phyloP scores from a whole-genome alignment of 2,888 invertebrate genomes.

The Athalia circularis region DNA sequence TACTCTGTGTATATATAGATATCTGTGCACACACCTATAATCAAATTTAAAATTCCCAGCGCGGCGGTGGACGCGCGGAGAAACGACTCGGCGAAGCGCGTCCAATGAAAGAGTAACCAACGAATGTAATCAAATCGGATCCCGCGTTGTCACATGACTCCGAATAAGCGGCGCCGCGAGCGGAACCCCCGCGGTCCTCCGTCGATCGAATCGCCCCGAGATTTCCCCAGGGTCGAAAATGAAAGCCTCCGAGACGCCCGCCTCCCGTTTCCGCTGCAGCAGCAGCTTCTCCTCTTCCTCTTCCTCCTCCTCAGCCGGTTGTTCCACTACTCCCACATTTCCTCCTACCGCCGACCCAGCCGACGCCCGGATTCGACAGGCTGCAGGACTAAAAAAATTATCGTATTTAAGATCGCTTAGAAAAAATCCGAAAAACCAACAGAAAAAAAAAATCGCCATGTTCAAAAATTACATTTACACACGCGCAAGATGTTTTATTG shows the following conservation, averaged over 20 bases:
- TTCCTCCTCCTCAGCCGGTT: conserved; percentile 4
- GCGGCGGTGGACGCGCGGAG: background rate
- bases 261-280: background rate
- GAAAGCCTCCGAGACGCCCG: conserved; percentile 43
- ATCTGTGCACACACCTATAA: conserved; percentile 18
- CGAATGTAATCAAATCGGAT: conserved; percentile 43
- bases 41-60: conserved; percentile 44
- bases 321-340: background rate
- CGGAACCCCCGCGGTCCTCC: conserved; percentile 32
- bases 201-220: conserved; percentile 43
- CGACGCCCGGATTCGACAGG: conserved; percentile 13
- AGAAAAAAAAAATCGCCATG: too few species aligned
- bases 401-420: background rate
- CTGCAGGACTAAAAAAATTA: background rate
- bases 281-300: background rate
- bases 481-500: too few species aligned
- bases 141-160: conserved; percentile 40
- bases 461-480: too few species aligned
- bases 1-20: too few species aligned
- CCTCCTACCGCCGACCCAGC: background rate
- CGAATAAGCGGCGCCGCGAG: conserved; percentile 28
- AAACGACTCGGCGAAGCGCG: conserved; percentile 23
- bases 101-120: conserved; percentile 44
- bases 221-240: conserved; percentile 44
- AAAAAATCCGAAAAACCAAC: too few species aligned